Evolutionary conservation across 2,797 vertebrate genomes (phyloP).

Genomic region (Danio choprae): DNA sequence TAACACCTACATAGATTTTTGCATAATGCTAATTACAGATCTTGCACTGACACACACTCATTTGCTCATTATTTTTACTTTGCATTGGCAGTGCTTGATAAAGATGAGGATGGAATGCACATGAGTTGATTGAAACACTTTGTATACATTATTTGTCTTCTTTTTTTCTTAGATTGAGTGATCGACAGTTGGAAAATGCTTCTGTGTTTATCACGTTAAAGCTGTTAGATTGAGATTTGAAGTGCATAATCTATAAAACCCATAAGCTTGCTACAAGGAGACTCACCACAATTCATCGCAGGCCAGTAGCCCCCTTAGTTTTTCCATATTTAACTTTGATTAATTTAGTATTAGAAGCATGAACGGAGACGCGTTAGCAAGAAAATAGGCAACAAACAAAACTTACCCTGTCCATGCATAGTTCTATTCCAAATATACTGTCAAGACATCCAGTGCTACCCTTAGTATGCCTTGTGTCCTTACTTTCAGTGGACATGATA

Average conservation of each 20-base stretch:
- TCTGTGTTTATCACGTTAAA: conserved; percentile 6
- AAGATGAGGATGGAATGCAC: neutral
- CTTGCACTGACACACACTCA: conserved; percentile 22
- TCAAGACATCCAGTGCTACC: conserved; percentile 66
- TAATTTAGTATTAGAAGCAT: conserved; percentile 56
- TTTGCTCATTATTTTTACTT: conserved; percentile 34
- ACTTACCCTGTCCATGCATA: conserved; percentile 72
- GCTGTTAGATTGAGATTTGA: conserved; percentile 21
- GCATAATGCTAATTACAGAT: conserved; percentile 35
- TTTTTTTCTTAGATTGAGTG: neutral
- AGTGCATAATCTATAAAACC: neutral
- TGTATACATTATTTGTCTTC: neutral
- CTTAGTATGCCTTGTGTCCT: conserved; percentile 68
- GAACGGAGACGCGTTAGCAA: conserved; percentile 49
- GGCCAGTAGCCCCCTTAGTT: neutral
- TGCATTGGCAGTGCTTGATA: conserved; percentile 28
- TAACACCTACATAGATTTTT: conserved; percentile 39
- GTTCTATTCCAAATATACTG: conserved; percentile 56
- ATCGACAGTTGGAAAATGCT: conserved; percentile 13
- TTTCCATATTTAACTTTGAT: conserved; percentile 10
- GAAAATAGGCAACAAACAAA: conserved; percentile 57
- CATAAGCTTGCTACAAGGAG: neutral
- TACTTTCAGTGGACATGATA: conserved; percentile 71
- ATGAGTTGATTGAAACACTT: conserved; percentile 25
- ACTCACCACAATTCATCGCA: neutral